Conservation (phyloP, 2,888 invertebrate species). For the Gastrophysa polygoni region DNA sequence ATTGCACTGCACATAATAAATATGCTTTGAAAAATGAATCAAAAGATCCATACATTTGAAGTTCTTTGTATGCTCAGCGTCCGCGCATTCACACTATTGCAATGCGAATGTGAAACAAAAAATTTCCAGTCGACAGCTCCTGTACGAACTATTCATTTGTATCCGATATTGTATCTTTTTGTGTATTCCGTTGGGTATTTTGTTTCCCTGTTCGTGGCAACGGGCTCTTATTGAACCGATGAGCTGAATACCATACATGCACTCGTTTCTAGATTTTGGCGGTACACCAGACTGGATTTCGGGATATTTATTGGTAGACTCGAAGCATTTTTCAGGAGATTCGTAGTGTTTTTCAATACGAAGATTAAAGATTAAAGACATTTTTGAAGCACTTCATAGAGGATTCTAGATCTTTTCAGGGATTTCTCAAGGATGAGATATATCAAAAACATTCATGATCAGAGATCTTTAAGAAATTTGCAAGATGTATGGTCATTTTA, state of each 20-base stretch:
- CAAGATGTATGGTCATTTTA: too few species aligned
- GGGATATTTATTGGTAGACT: too few species aligned
- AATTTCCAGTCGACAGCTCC: constrained; percentile 20
- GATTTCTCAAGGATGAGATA: too few species aligned
- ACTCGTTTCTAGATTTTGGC: neutral
- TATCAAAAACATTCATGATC: too few species aligned
- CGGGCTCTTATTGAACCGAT: neutral
- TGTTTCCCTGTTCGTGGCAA: neutral
- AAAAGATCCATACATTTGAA: constrained; percentile 46
- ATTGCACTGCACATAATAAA: constrained; percentile 58
- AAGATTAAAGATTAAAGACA: too few species aligned
- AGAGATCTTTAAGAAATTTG: too few species aligned
- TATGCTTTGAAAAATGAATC: constrained; percentile 58
- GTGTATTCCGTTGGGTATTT: neutral
- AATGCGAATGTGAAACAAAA: constrained; percentile 22
- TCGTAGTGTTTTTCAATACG: too few species aligned
- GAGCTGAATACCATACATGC: neutral
- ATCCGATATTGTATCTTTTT: neutral
- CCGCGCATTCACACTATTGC: constrained; percentile 22
- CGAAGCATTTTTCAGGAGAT: too few species aligned
- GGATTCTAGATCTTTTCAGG: too few species aligned
- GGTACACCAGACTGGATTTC: too few species aligned
- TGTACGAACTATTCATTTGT: constrained; percentile 12
- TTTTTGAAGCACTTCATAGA: too few species aligned
- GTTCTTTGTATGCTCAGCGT: constrained; percentile 28